These are phyloP conservation scores for Pentalonia nigronervosa DNA, from an alignment of 1,140 invertebrate genomes.

Conservation along the genomic window DNA sequence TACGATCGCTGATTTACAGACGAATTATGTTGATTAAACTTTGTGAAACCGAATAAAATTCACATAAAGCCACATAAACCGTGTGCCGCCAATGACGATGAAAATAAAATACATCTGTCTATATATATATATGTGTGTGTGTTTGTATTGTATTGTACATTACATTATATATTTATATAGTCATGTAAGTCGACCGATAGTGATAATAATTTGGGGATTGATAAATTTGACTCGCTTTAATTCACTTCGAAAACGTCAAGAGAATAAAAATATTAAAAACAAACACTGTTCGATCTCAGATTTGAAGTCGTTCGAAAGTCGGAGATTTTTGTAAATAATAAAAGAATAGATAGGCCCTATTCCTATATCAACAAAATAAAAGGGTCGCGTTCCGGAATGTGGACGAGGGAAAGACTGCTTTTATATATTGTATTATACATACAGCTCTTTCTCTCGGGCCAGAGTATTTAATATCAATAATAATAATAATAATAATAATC, in stretches of 20 bases:
- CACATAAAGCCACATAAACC: conserved; percentile 3
- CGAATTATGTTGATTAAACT: not conserved
- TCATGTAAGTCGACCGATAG: not conserved
- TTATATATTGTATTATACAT: not conserved
- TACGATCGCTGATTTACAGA: not conserved
- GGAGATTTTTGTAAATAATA: not conserved
- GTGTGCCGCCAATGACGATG: not conserved
- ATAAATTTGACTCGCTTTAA: not conserved
- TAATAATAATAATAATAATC: not conserved
- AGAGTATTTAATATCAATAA: not conserved
- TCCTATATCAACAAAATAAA: not conserved
- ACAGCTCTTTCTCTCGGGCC: not conserved
- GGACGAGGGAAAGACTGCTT: not conserved
- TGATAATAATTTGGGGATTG: not conserved
- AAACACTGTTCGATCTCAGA: not conserved
- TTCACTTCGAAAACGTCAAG: not conserved
- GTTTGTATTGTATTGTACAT: not conserved
- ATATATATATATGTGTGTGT: not conserved
- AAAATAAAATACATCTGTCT: not conserved
- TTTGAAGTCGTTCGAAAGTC: not conserved
- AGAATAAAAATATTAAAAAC: not conserved
- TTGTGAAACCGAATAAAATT: not conserved
- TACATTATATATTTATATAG: not conserved
- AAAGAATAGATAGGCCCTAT: not conserved
- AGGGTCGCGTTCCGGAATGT: not conserved